These are phyloP conservation scores for Anthopleura sola DNA, from an alignment of 64 coral and sea anemone species.

Conservation along the genomic window DNA sequence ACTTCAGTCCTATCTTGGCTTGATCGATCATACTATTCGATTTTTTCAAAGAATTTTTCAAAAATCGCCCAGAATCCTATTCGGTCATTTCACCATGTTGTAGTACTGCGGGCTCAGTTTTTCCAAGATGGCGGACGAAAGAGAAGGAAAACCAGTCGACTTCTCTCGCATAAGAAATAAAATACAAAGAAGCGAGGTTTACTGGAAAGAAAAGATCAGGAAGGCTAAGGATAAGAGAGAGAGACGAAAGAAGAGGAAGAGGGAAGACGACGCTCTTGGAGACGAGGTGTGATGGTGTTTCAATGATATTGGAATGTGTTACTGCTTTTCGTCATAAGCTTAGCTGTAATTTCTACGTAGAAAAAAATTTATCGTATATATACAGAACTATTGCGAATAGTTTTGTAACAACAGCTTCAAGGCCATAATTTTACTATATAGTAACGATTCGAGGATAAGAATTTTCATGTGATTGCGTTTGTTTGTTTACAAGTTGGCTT, in stretches of 20 bases:
- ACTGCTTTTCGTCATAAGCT: neutral
- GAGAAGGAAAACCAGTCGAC: neutral
- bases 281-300: slow-evolving; percentile 46
- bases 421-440: too few species aligned
- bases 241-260: slow-evolving; percentile 77
- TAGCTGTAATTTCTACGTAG: neutral
- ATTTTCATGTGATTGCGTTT: too few species aligned
- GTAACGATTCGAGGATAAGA: too few species aligned
- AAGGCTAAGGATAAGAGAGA: slow-evolving; percentile 89
- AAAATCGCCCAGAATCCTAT: too few species aligned
- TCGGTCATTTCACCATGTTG: neutral
- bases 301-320: neutral
- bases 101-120: slow-evolving; percentile 18
- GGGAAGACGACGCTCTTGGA: slow-evolving; percentile 66
- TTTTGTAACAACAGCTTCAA: too few species aligned
- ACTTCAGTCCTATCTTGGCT: too few species aligned
- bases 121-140: slow-evolving; percentile 73
- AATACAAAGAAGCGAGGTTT: slow-evolving; percentile 53
- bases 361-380: neutral
- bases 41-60: too few species aligned
- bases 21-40: too few species aligned
- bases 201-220: slow-evolving; percentile 68
- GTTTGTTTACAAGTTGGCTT: too few species aligned
- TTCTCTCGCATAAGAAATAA: slow-evolving; percentile 88
- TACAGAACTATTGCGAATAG: neutral